Base-by-base conservation (phyloP, 2,113 vertebrate species). In the Riparia riparia region DNA sequence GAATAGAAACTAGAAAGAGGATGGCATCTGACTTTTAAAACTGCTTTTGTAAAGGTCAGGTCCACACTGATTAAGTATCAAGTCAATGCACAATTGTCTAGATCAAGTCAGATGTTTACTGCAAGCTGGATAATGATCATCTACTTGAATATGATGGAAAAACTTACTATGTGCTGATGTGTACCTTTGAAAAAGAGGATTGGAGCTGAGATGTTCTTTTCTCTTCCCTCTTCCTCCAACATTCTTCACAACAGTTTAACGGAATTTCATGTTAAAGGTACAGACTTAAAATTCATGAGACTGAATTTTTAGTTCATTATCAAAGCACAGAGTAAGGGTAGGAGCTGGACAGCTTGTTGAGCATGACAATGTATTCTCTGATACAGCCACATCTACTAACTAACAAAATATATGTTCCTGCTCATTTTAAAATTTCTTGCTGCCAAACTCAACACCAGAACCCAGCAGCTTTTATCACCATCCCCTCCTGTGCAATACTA, bases 31-130 rank as follows among this genome's bases (percentile, higher is more conserved):
- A 89, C 72, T 80, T 93, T 72, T 58, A 64, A 89, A 58, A 22
- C 31, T 87, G 69, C 60, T 64, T 82, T 70, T 91, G 8, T 63
- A 86, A 94, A 95, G 78, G 82, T 79, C 87, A 87, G 16, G 26
- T 84, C 51, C 64, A 57, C 31, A 25, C 19, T 63, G 50, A 37
- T 66, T 65, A 69, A 77, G 68, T 44, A 63, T 71, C 50, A 93
- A 78, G 51, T 54, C 57, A 66, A 39, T 51, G 29, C 44, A 74
- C 41, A 87, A 79, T 13, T 58, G 44, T 68, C 26, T 51, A 49
- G 26, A 66, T 54, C 50, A 93, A 74, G 21, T 90, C 60, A 74
- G 51, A 84, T 82, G 39, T 44, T 84, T 74, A 64, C 13, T 74
- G 60, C 63, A 78, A 78, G 47, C 34, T 49, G 53, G 45, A 70